Base-by-base conservation (phyloP, 1,140 invertebrate genomes). In the Matsumurasca onukii region DNA sequence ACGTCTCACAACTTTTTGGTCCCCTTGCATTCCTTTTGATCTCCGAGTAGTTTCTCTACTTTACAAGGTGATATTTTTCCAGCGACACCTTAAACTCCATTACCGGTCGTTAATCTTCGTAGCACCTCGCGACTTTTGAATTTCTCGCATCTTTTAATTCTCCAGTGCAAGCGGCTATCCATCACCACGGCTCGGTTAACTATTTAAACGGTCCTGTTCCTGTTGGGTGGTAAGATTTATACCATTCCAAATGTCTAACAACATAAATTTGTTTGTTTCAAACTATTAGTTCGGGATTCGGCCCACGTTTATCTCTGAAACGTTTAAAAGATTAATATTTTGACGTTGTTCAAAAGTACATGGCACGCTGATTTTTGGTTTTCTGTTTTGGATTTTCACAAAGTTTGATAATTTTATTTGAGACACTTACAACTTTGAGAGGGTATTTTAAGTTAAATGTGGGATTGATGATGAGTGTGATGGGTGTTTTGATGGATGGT, bases 191-290 rank as follows among this genome's bases (percentile, higher is more conserved):
- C 17, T 5, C 17, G 34, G 55, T 59, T 59, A 59, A 59, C 30
- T 59, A 59, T 59, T 59, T 59, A 59, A 59, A 59, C 55, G 55
- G 13, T 59, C 49, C 3, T 52, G 49, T 52, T 52, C 22, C 55
- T 24, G 22, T 29, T 59, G 22, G 25, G 15, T 29, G 24, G 12
- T 5, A 27, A 59, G 55, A 59, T 59, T 59, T 59, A 59, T 59
- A 27, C 20, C 12, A 52, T 27, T 27, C 15, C 24, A 27, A 22
- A 5, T 13, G 9, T 5, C 20, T 3, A n/a, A 13, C 13, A n/a
- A 59, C 55, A 59, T 59, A 59, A 59, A 59, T 59, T 59, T 27
- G 55, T 29, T 59, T 59, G 55, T 29, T 59, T 59, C 55, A 59
- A 22, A 59, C 55, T 27, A 59, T 27, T 27, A 27, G 55, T 59